phyloP scores from a whole-genome alignment of 2,888 invertebrate species.

The Opisthograptis luteolata region DNA sequence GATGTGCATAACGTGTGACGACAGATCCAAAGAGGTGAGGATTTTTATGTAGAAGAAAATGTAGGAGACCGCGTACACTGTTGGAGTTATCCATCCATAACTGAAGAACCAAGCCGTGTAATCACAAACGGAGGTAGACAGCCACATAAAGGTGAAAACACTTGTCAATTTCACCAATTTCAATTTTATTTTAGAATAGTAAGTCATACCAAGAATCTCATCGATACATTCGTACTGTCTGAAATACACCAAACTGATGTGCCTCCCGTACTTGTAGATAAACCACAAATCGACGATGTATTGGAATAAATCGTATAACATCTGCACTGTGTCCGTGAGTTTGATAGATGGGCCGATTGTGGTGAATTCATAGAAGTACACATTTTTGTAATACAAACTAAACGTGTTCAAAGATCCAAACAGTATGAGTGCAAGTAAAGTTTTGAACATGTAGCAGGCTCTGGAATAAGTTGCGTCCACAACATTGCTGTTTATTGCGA shows the following conservation, averaged over 20 bases:
- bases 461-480: conserved; percentile 19
- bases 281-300: conserved; percentile 62
- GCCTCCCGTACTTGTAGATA: conserved; percentile 59
- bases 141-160: conserved; percentile 52
- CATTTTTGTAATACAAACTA: conserved; percentile 56
- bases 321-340: conserved; percentile 60
- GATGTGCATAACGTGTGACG: conserved; percentile 59
- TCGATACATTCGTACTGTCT: conserved; percentile 62
- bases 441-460: conserved; percentile 11
- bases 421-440: conserved; percentile 19
- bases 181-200: conserved; percentile 44
- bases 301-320: conserved; percentile 58
- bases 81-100: conserved; percentile 49
- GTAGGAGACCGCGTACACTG: conserved; percentile 51
- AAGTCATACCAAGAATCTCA: conserved; percentile 47
- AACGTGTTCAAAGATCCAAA: conserved; percentile 46
- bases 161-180: conserved; percentile 47
- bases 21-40: conserved; percentile 60
- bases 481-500: conserved; percentile 50
- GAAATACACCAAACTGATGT: conserved; percentile 55
- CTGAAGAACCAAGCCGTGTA: conserved; percentile 54
- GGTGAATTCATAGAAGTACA: conserved; percentile 39
- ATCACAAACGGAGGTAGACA: conserved; percentile 50
- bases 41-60: conserved; percentile 66
- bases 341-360: conserved; percentile 51